Evolutionary conservation across 2,113 vertebrate species (phyloP), one percentile per base, ranked within the genome.

Genomic region (Podarcis cretensis): DNA sequence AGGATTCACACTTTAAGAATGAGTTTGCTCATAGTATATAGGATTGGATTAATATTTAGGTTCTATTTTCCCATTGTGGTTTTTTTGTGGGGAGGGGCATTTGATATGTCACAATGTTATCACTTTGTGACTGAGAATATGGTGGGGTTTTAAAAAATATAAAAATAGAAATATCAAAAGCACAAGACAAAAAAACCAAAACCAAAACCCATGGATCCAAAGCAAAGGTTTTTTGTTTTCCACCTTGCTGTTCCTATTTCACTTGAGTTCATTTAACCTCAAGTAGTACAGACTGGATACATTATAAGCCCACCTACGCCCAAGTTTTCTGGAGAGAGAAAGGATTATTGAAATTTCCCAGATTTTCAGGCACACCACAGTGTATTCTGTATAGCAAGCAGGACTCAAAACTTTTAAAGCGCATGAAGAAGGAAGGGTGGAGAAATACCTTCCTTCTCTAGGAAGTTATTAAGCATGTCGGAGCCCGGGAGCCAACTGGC

Each of bases 391-490:
- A 10, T 86, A 63, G 32, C 27, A 93, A 92, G 88, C 57, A 81
- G 6, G 0, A 73, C n/a, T 21, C 74, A 92, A 92, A 89, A 91
- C 0, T 0, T 3, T 92, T 77, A 83, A 54, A 68, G 2, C 37
- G 30, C 8, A 16, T 71, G 83, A n/a, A 78, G 81, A 89, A 48
- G 57, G 6, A 43, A 7, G 23, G 65, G 73, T n/a, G 86, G 87
- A 87, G 59, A 65, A 90, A 76, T 23, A 73, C 3, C 71, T 86
- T 81, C 16, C 68, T 7, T 77, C 84, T 83, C 71, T 57, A 63
- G 84, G 74, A 69, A 77, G 79, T 54, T 85, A 75, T 73, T 87
- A 57, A 88, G 80, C 80, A 48, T 77, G 59, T 54, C 30, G 40
- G 73, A 66, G 35, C 30, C 59, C 89, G 73, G 74, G 54, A 88